Evolutionary conservation across 1,140 invertebrate genomes (phyloP).

Genomic region (Leucophenga varia): DNA sequence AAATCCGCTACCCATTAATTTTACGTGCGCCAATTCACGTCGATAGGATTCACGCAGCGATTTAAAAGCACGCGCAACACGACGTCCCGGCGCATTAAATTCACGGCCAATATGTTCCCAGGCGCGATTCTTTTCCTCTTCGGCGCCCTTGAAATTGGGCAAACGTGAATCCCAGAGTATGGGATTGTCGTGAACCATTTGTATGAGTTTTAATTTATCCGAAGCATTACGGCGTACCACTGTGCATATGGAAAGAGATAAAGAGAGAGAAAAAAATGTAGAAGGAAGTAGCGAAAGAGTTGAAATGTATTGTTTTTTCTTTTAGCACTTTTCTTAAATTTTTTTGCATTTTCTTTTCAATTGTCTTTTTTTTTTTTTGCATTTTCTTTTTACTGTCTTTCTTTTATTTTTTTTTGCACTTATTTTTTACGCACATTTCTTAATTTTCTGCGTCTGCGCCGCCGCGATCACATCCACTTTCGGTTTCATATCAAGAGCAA

Average conservation of each 20-base stretch:
- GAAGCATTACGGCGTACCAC: constrained; percentile 51
- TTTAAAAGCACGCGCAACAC: constrained; percentile 49
- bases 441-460: constrained; percentile 38
- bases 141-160: constrained; percentile 55
- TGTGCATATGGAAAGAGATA: constrained; percentile 8
- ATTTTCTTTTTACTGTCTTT: not conserved
- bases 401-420: not conserved
- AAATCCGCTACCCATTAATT: constrained; percentile 49
- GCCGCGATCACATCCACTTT: constrained; percentile 23
- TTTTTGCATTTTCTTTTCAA: not conserved
- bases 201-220: constrained; percentile 50
- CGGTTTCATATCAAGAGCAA: constrained; percentile 43
- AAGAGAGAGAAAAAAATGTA: constrained; percentile 1
- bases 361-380: not conserved
- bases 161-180: constrained; percentile 51
- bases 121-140: constrained; percentile 52
- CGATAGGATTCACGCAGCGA: constrained; percentile 52
- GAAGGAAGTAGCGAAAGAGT: too few species aligned
- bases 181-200: constrained; percentile 54
- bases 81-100: constrained; percentile 50
- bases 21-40: constrained; percentile 47
- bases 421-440: constrained; percentile 41
- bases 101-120: constrained; percentile 50
- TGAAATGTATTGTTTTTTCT: too few species aligned
- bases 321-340: too few species aligned